Base-by-base conservation (phyloP, 2,797 vertebrate species). In the Microctenopoma stevenorrisi region DNA sequence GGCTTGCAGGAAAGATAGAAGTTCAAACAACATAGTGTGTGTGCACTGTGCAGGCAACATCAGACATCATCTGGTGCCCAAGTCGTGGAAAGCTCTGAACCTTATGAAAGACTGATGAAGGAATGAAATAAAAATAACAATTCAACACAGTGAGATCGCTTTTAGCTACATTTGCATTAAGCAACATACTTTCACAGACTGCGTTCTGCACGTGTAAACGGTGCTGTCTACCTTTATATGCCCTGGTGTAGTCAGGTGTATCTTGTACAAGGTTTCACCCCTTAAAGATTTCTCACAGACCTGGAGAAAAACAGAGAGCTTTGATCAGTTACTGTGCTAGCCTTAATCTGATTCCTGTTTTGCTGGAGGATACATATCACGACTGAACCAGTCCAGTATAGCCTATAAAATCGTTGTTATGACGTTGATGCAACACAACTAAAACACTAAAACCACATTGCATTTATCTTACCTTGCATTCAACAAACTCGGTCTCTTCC, bases 231-330 rank as follows among this genome's bases (percentile, higher is more conserved):
- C 94, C 94, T 94, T 94, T 33, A 92, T 26, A 65, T 95, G 94
- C 53, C 88, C 90, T 15, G 72, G 47, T 14, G 93, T 89, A 2
- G 94, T 95, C 85, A 93, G 65, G 65, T 95, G 94, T 68, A 95
- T 92, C 84, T 93, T 95, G 80, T 90, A 95, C 72, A 93, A 85
- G 1, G 89, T 92, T 0, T 93, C 89, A 4, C 93, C 92, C 37
- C 87, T 86, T 47, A 95, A 88, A 68, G 89, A 91, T 84, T 93
- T 93, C 1, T 93, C 83, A 84, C 94, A 95, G 14, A 93, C 57
- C 94, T 95, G 79, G 28, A 52, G 67, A 53, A 12, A 28, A 78
- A 79, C 16, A 71, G 46, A 68, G 55, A 46, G 44, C 25, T 37
- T 2, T 35, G 7, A 57, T 18, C 2, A 44, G 22, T 60, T 11